Percentiles rank a stretch among this genome's conserved stretches.
phyloP scores from a whole-genome alignment of 2,113 vertebrate genomes.

The Corvus hawaiiensis region DNA sequence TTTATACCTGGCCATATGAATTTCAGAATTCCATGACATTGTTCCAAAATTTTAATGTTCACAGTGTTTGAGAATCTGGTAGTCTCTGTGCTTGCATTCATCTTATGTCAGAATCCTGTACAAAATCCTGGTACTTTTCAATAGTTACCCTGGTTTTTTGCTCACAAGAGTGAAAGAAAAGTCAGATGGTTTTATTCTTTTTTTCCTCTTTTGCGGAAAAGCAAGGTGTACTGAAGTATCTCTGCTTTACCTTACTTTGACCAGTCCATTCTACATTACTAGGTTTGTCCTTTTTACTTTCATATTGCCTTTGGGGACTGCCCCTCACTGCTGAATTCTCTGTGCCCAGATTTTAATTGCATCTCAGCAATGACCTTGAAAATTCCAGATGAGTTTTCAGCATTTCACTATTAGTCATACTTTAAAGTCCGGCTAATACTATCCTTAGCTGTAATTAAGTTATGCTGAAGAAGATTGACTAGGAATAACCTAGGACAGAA shows the following conservation, averaged over 20 bases:
- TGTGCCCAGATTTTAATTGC: not conserved
- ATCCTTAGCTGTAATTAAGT: slow-evolving; percentile 19
- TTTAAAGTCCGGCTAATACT: not conserved
- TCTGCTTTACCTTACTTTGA: not conserved
- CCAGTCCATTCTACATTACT: not conserved
- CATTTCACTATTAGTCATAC: slow-evolving; percentile 8
- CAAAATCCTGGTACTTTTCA: not conserved
- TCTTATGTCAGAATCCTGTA: not conserved
- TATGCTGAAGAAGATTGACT: not conserved
- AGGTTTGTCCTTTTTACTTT: not conserved
- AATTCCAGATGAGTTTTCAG: slow-evolving; percentile 18
- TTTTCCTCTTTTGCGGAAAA: not conserved
- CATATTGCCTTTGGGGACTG: not conserved
- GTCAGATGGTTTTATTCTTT: not conserved
- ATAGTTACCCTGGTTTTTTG: not conserved
- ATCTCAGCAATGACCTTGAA: not conserved
- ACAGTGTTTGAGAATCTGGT: not conserved
- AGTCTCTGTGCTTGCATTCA: not conserved
- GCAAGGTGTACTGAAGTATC: not conserved
- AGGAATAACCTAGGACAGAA: slow-evolving; percentile 2
- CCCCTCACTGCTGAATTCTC: not conserved
- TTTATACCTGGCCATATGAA: not conserved
- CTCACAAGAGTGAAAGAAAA: not conserved
- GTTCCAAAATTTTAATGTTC: not conserved
- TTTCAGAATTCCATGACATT: not conserved